phyloP scores from a whole-genome alignment of 1,140 invertebrate genomes.

The Pteromalus puparum region DNA sequence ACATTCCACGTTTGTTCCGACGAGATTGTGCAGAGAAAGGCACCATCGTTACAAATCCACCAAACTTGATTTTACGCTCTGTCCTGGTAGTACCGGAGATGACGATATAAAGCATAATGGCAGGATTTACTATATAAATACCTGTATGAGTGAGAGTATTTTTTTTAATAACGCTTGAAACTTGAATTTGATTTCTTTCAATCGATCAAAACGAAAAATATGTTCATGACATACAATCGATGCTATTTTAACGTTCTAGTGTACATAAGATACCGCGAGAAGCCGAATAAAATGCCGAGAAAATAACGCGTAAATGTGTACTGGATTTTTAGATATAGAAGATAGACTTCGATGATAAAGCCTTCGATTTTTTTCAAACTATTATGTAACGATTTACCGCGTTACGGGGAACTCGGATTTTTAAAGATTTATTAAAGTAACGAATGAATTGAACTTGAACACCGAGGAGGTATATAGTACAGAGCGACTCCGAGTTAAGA shows the following conservation, averaged over 20 bases:
- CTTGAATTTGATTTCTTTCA: neutral
- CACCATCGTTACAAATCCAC: neutral
- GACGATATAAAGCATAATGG: neutral
- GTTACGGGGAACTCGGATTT: neutral
- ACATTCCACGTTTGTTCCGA: slow-evolving; percentile 4
- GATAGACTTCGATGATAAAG: neutral
- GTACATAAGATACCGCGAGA: neutral
- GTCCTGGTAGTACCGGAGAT: neutral
- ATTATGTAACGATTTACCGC: neutral
- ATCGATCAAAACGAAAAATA: neutral
- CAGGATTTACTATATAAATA: neutral
- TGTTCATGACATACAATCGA: neutral
- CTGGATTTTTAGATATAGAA: slow-evolving; percentile 6
- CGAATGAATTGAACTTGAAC: neutral
- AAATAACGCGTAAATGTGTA: slow-evolving; percentile 24
- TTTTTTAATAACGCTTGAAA: neutral
- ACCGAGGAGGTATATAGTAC: neutral
- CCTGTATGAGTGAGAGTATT: slow-evolving; percentile 3
- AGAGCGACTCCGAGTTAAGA: neutral
- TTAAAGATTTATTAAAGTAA: neutral
- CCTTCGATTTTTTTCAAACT: neutral
- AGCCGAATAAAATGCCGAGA: neutral
- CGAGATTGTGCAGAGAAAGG: neutral
- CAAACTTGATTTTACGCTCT: slow-evolving; percentile 7
- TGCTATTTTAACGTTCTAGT: neutral